Evolutionary conservation across 1,140 invertebrate species (phyloP).

Genomic region (Cotesia vestalis): DNA sequence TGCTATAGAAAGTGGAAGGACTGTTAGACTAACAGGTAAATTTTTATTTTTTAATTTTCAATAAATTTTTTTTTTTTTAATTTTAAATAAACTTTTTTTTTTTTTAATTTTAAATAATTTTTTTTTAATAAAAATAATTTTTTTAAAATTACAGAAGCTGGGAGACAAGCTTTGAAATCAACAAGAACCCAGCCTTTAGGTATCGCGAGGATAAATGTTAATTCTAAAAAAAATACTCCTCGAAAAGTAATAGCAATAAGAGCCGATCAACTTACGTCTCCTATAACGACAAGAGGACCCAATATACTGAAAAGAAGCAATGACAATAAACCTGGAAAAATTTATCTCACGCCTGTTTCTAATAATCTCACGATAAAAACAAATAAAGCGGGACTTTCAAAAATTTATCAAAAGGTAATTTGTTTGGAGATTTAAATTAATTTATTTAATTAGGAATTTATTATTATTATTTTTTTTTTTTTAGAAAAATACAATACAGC

Average conservation of each 20-base stretch:
- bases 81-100: not conserved
- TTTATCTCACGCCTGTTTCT: constrained; percentile 49
- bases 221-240: constrained; percentile 47
- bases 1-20: constrained; percentile 82
- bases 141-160: constrained; percentile 69
- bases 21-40: constrained; percentile 78
- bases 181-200: constrained; percentile 62
- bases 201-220: constrained; percentile 54
- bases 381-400: constrained; percentile 37
- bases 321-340: constrained; percentile 61
- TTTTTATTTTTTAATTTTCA: not conserved
- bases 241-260: constrained; percentile 62
- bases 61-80: too few relatives aligned
- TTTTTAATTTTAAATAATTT: too few relatives aligned
- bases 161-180: constrained; percentile 77
- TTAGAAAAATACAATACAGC: constrained; percentile 43
- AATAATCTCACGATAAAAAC: constrained; percentile 44
- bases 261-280: constrained; percentile 56
- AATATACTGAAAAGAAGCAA: constrained; percentile 62
- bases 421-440: too few relatives aligned
- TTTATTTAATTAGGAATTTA: not conserved
- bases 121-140: constrained; percentile 17
- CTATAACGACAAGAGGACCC: constrained; percentile 49
- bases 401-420: constrained; percentile 34
- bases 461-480: constrained; percentile 35